These are phyloP conservation scores for Cochlearius cochlearius DNA, from an alignment of 2,113 vertebrate genomes.

Conservation along the genomic window DNA sequence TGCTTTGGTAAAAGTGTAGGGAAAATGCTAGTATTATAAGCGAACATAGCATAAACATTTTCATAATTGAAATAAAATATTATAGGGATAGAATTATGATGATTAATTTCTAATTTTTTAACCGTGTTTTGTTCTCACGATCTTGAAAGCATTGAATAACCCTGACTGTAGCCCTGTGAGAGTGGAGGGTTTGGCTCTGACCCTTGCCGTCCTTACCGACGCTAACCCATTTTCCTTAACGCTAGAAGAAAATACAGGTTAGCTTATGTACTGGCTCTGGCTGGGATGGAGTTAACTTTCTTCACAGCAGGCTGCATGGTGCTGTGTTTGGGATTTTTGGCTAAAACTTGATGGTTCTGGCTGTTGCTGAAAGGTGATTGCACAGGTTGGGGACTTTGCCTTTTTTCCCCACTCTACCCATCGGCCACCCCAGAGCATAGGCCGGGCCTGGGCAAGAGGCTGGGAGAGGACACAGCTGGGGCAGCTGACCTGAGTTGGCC, in stretches of 20 bases:
- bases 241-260: neutral
- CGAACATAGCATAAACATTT: accelerated
- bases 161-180: neutral
- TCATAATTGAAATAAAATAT: neutral
- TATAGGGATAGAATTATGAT: neutral
- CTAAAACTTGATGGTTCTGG: neutral
- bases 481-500: neutral
- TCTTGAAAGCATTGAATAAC: neutral
- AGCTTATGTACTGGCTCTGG: neutral
- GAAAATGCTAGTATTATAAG: neutral
- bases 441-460: neutral
- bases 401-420: neutral
- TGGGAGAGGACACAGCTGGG: neutral
- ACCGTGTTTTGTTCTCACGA: neutral
- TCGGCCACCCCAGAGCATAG: neutral
- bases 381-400: neutral
- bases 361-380: neutral
- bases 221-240: neutral
- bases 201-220: neutral
- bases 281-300: neutral
- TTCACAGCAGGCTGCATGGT: neutral
- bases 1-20: neutral
- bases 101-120: neutral
- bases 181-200: neutral
- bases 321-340: neutral